These are phyloP conservation scores for Melanostoma mellinum DNA, from an alignment of 2,888 invertebrate genomes.

Conservation along the genomic window DNA sequence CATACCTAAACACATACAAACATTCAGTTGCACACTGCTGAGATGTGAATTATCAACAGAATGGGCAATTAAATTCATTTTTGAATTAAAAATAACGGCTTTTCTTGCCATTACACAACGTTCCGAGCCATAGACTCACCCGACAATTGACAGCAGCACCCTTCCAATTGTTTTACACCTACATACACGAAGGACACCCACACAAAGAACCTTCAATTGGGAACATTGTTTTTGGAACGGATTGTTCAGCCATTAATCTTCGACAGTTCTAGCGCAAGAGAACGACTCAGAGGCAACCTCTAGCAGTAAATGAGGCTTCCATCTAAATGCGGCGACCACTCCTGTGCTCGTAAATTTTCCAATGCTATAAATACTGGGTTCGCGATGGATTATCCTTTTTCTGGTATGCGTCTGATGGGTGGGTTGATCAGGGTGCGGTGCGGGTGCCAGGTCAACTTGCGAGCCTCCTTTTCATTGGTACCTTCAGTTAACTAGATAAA, in stretches of 20 bases:
- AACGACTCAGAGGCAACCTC: slow-evolving; percentile 12
- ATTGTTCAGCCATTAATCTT: slow-evolving; percentile 69
- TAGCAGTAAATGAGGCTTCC: slow-evolving; percentile 35
- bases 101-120: slow-evolving; percentile 64
- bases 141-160: slow-evolving; percentile 37
- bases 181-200: too few relatives aligned
- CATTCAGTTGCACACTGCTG: background rate
- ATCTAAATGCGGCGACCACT: slow-evolving; percentile 54
- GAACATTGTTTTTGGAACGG: slow-evolving; percentile 50
- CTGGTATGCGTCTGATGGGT: background rate
- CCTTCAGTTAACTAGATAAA: too few relatives aligned
- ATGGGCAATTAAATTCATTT: slow-evolving; percentile 70
- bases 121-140: slow-evolving; percentile 36
- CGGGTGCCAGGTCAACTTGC: slow-evolving; percentile 12
- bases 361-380: slow-evolving; percentile 44
- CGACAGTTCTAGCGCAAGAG: slow-evolving; percentile 37
- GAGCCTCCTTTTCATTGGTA: slow-evolving; percentile 25
- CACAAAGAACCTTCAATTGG: slow-evolving; percentile 5
- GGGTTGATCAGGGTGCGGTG: slow-evolving; percentile 29
- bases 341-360: slow-evolving; percentile 59
- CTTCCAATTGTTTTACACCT: slow-evolving; percentile 21
- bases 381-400: slow-evolving; percentile 42
- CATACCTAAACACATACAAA: slow-evolving; percentile 26
- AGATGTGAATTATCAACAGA: slow-evolving; percentile 46
- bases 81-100: slow-evolving; percentile 70